phyloP scores from a whole-genome alignment of 2,888 invertebrate species.

The Zonitis immaculata region DNA sequence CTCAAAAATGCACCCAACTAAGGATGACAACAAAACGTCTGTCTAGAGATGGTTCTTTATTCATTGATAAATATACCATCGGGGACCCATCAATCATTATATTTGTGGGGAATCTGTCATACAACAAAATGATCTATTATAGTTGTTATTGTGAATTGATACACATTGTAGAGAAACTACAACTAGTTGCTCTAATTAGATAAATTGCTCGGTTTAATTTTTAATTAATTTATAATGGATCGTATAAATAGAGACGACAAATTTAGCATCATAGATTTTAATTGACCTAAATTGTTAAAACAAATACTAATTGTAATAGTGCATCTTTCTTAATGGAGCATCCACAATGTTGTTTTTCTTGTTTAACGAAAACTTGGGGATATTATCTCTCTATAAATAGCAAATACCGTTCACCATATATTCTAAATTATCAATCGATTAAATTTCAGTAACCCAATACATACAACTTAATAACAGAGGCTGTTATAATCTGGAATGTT shows the following conservation, averaged over 20 bases:
- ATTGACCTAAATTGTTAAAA: not conserved
- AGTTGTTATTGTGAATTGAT: conserved; percentile 9
- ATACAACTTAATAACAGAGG: no score
- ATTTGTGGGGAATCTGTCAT: conserved; percentile 19
- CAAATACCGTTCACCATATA: no score
- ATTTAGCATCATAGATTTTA: not conserved
- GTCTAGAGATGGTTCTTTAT: no score
- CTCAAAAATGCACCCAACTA: no score
- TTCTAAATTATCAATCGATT: no score
- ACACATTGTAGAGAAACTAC: not conserved
- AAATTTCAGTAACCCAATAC: no score
- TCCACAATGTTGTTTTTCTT: no score
- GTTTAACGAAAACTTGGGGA: no score
- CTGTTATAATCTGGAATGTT: no score
- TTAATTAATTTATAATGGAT: not conserved
- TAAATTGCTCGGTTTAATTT: not conserved
- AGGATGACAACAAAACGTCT: not conserved
- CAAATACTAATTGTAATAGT: not conserved
- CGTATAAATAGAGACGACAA: not conserved
- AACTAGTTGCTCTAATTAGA: not conserved
- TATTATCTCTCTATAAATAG: no score
- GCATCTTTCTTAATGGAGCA: not conserved
- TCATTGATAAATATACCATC: no score
- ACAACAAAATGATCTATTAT: conserved; percentile 18
- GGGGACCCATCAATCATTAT: conserved; percentile 17